A percentile compares a stretch with the other conserved stretches of the same genome.
Evolutionary conservation across 1,140 invertebrate species (phyloP).

Genomic region (Stegodyphus dumicola): DNA sequence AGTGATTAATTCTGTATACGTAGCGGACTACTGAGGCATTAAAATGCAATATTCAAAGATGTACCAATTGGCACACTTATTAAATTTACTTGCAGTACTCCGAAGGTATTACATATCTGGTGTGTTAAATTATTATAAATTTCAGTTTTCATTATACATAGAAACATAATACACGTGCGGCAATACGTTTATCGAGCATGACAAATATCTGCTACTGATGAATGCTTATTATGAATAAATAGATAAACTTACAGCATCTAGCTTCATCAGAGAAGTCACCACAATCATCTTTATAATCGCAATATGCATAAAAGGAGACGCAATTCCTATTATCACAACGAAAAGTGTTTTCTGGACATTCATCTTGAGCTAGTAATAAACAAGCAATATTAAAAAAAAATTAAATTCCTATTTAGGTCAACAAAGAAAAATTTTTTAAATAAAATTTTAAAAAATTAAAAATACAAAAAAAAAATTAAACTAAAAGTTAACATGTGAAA

Average conservation of each 20-base stretch:
- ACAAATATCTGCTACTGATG: not conserved
- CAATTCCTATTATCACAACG: slow-evolving; percentile 65
- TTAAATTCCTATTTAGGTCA: no score
- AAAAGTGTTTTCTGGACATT: slow-evolving; percentile 62
- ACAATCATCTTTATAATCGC: slow-evolving; percentile 67
- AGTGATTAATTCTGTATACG: no score
- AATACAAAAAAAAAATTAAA: no score
- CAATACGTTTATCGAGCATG: not conserved
- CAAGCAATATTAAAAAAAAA: not conserved
- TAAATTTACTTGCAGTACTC: not conserved
- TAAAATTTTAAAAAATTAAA: no score
- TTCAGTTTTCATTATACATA: not conserved
- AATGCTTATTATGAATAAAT: not conserved
- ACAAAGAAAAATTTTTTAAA: no score
- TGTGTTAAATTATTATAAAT: not conserved
- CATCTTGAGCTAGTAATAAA: slow-evolving; percentile 8
- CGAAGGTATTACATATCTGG: not conserved
- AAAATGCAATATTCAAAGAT: no score
- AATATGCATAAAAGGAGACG: slow-evolving; percentile 64
- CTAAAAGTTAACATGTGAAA: no score
- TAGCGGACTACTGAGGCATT: no score
- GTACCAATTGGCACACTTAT: not conserved
- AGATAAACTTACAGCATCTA: slow-evolving; percentile 62
- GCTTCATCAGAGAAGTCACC: slow-evolving; percentile 66
- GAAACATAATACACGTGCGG: not conserved